These are phyloP conservation scores for Nymphalis urticae DNA, from an alignment of 2,888 invertebrate species.

Conservation along the genomic window DNA sequence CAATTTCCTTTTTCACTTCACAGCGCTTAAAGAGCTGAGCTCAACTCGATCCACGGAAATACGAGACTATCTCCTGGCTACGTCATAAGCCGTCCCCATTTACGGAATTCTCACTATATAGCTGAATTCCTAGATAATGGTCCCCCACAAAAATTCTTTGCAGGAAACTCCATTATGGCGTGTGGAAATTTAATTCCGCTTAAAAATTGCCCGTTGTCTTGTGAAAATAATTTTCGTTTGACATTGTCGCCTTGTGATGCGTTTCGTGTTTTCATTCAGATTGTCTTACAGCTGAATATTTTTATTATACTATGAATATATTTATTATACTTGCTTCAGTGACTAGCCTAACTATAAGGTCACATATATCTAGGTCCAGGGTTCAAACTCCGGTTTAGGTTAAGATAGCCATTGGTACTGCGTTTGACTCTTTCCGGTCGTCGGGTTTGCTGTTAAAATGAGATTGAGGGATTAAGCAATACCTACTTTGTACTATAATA, in stretches of 20 bases:
- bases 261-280: not conserved
- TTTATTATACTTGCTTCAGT: too few relatives aligned
- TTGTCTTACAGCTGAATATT: too few relatives aligned
- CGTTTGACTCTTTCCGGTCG: too few relatives aligned
- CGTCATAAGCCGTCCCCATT: constrained; percentile 25
- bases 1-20: constrained; percentile 6
- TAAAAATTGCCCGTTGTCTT: constrained; percentile 13
- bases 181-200: constrained; percentile 19
- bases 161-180: constrained; percentile 17
- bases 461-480: too few relatives aligned
- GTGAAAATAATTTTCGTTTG: constrained; percentile 1
- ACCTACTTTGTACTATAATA: too few relatives aligned
- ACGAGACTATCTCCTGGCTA: constrained; percentile 18
- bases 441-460: too few relatives aligned
- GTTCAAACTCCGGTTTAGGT: too few relatives aligned
- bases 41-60: constrained; percentile 7
- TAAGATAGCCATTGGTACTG: too few relatives aligned
- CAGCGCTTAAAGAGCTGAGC: constrained; percentile 5
- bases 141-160: constrained; percentile 21
- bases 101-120: constrained; percentile 15
- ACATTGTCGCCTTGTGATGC: not conserved
- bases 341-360: too few relatives aligned
- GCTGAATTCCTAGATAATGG: constrained; percentile 33
- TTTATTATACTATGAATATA: too few relatives aligned
- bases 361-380: too few relatives aligned